phyloP scores from a whole-genome alignment of 92 coral and sea anemone genomes.

The Heliopora coerulea region DNA sequence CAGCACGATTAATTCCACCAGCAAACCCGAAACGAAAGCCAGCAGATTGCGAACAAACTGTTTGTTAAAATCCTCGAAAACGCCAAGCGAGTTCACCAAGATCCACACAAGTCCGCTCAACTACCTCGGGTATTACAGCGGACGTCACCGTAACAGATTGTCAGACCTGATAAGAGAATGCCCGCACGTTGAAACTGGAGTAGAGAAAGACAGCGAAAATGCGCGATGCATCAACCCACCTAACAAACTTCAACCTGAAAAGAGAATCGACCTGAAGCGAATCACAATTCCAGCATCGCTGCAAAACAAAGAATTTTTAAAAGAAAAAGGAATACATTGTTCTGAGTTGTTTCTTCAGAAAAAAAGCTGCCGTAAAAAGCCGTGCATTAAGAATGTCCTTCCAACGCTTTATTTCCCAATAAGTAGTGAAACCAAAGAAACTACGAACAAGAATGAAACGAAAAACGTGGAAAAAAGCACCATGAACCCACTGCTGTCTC shows the following conservation, averaged over 20 bases:
- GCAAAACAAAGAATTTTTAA: constrained; percentile 9
- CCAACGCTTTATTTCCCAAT: constrained; percentile 28
- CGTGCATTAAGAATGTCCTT: not conserved
- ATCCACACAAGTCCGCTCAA: constrained; percentile 27
- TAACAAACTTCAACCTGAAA: not conserved
- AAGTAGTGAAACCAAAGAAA: not conserved
- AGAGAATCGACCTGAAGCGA: constrained; percentile 11
- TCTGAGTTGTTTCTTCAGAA: not conserved
- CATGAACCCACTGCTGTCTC: not conserved
- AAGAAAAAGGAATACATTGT: constrained; percentile 26
- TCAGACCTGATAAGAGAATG: not conserved
- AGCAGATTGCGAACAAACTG: no score
- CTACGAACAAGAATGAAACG: not conserved
- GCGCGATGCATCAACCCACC: not conserved
- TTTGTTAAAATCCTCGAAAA: constrained; percentile 1
- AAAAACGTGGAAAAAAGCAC: not conserved
- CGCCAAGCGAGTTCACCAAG: constrained; percentile 14
- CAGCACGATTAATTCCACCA: not conserved
- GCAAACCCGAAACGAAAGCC: no score
- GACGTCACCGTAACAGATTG: constrained; percentile 36
- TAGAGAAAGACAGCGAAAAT: not conserved
- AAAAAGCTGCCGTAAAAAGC: not conserved
- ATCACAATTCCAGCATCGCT: constrained; percentile 24
- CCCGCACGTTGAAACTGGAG: not conserved
- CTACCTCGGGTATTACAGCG: constrained; percentile 45